Conservation (phyloP, 2,113 vertebrate genomes). For the Ciconia boyciana region DNA sequence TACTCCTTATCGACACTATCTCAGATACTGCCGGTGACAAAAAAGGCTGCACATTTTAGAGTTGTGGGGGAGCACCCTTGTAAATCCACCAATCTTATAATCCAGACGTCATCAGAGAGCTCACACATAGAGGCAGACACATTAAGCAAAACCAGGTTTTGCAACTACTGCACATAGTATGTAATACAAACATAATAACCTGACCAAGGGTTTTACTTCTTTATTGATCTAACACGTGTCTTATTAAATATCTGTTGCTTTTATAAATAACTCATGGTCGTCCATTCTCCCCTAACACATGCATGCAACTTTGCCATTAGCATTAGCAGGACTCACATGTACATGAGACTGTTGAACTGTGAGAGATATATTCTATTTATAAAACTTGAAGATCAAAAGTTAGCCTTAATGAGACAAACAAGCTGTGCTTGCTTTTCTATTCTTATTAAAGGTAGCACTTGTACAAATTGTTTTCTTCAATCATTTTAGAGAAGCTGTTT, state of each 20-base stretch:
- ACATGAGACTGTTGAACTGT: not conserved
- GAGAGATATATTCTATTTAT: not conserved
- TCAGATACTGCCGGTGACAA: not conserved
- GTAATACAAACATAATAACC: not conserved
- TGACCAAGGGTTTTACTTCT: not conserved
- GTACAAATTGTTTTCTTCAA: slow-evolving; percentile 17
- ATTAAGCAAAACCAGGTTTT: not conserved
- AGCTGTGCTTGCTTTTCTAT: slow-evolving; percentile 13
- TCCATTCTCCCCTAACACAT: not conserved
- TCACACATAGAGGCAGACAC: not conserved
- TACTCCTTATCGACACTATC: not conserved
- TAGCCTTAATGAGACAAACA: slow-evolving; percentile 29
- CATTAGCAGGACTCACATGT: not conserved
- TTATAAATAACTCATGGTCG: not conserved
- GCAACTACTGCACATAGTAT: not conserved
- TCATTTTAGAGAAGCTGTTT: slow-evolving; percentile 27
- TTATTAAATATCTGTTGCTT: slow-evolving; percentile 4
- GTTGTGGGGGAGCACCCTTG: not conserved
- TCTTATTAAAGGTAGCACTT: slow-evolving; percentile 28
- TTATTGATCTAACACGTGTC: not conserved
- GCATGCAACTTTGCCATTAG: not conserved
- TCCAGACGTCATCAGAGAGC: not conserved
- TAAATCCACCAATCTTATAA: not conserved
- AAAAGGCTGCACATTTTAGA: not conserved
- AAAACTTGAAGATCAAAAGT: slow-evolving; percentile 13